These are phyloP conservation scores for Henricia sp. DNA, from an alignment of 53 echinoderm and acorn worm species.

Conservation along the genomic window DNA sequence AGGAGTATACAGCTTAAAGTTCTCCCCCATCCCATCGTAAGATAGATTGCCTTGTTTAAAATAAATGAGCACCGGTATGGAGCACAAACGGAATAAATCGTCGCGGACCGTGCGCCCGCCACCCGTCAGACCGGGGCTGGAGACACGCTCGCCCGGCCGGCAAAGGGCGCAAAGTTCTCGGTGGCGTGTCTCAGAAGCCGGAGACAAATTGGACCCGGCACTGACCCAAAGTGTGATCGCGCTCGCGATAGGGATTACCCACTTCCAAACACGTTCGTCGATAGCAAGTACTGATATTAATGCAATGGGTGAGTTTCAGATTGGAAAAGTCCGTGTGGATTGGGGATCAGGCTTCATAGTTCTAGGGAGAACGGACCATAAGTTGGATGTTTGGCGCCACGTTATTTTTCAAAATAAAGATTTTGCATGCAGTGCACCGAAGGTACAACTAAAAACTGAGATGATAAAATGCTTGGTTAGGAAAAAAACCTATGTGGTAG, in stretches of 20 bases:
- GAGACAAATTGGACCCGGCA: not conserved
- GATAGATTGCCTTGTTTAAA: constrained; percentile 8
- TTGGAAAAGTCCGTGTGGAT: too few species aligned
- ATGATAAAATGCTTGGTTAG: too few species aligned
- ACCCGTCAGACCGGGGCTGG: not conserved
- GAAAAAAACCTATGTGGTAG: too few species aligned
- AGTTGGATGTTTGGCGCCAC: too few species aligned
- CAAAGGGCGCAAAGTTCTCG: constrained; percentile 33
- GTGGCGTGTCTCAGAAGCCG: not conserved
- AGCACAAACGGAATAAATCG: constrained; percentile 26
- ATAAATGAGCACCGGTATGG: not conserved
- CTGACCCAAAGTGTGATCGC: not conserved
- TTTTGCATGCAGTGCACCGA: too few species aligned
- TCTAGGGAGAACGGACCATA: too few species aligned
- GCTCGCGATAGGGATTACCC: not conserved
- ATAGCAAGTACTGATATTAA: not conserved
- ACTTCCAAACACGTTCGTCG: constrained; percentile 12
- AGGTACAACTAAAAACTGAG: too few species aligned
- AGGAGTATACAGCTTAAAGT: not conserved
- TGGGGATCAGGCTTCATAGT: too few species aligned
- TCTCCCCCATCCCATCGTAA: not conserved
- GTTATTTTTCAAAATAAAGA: too few species aligned
- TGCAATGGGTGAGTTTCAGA: too few species aligned
- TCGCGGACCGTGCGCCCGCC: constrained; percentile 22
- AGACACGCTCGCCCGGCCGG: constrained; percentile 21